phyloP scores from a whole-genome alignment of 2,888 invertebrate species.

The Oxyteleia sp. region DNA sequence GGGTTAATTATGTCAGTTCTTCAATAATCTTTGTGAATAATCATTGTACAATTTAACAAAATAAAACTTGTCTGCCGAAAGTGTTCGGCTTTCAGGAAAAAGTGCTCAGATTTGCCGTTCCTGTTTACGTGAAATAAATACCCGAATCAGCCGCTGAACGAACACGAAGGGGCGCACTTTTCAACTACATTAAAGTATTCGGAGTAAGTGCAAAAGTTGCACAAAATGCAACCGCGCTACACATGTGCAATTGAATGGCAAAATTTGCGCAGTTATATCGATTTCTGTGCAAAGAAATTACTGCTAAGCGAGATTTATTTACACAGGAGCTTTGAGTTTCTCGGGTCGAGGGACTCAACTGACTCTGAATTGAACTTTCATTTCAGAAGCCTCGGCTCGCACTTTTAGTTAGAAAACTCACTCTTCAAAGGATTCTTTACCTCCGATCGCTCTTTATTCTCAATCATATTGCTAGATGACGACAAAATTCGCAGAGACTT shows the following conservation, averaged over 20 bases:
- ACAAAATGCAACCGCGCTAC: constrained; percentile 17
- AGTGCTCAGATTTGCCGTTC: no score
- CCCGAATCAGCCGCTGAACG: not conserved
- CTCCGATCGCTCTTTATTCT: constrained; percentile 31
- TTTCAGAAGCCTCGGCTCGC: constrained; percentile 48
- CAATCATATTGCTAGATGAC: constrained; percentile 26
- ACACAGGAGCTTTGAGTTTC: constrained; percentile 48
- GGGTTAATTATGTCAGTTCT: no score
- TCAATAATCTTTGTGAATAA: no score
- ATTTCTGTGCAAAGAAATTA: constrained; percentile 42
- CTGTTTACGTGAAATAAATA: no score
- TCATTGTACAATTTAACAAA: no score
- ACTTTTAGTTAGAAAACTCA: constrained; percentile 46
- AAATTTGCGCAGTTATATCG: constrained; percentile 48
- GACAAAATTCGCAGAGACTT: constrained; percentile 12
- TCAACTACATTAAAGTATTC: constrained; percentile 14
- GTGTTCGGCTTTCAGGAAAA: no score
- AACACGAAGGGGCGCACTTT: constrained; percentile 2
- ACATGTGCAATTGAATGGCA: constrained; percentile 21
- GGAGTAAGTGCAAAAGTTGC: constrained; percentile 10
- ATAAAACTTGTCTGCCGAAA: no score
- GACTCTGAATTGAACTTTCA: constrained; percentile 59
- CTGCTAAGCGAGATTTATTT: constrained; percentile 56
- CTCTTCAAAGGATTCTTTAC: constrained; percentile 52
- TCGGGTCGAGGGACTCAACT: constrained; percentile 38